Conservation (phyloP, 2,113 vertebrate species). For the Pseudorhombus dupliciocellatus region DNA sequence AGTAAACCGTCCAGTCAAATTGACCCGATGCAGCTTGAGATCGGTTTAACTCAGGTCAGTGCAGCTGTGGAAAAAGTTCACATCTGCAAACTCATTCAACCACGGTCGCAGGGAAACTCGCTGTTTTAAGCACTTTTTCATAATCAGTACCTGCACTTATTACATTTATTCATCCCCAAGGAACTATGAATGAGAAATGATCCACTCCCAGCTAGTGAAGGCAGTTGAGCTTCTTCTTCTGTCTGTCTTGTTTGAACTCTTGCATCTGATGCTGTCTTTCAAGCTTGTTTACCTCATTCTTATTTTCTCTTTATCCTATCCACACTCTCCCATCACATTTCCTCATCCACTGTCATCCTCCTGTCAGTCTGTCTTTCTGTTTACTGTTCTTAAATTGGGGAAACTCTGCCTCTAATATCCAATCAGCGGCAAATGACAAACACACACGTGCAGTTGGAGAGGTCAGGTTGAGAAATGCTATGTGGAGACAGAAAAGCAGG, state of each 20-base stretch:
- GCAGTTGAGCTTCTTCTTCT: slow-evolving; percentile 29
- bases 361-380: slow-evolving; percentile 8
- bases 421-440: slow-evolving; percentile 25
- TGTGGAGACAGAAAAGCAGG: not conserved
- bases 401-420: not conserved
- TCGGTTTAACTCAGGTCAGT: slow-evolving; percentile 27
- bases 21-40: not conserved
- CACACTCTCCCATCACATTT: not conserved
- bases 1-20: not conserved
- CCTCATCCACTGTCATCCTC: not conserved
- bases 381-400: not conserved
- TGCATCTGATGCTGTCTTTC: slow-evolving; percentile 19
- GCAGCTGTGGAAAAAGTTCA: slow-evolving; percentile 10
- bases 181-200: slow-evolving; percentile 57
- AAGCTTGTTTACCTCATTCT: slow-evolving; percentile 16
- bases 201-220: slow-evolving; percentile 41
- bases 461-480: not conserved
- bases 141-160: slow-evolving; percentile 19
- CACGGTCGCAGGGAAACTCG: not conserved
- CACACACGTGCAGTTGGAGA: not conserved
- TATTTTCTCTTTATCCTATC: not conserved
- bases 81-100: slow-evolving; percentile 17
- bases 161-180: slow-evolving; percentile 54
- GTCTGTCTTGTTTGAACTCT: slow-evolving; percentile 6
- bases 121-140: slow-evolving; percentile 23